Evolutionary conservation across 2,888 invertebrate genomes (phyloP).

Genomic region (Xestia sexstrigata): DNA sequence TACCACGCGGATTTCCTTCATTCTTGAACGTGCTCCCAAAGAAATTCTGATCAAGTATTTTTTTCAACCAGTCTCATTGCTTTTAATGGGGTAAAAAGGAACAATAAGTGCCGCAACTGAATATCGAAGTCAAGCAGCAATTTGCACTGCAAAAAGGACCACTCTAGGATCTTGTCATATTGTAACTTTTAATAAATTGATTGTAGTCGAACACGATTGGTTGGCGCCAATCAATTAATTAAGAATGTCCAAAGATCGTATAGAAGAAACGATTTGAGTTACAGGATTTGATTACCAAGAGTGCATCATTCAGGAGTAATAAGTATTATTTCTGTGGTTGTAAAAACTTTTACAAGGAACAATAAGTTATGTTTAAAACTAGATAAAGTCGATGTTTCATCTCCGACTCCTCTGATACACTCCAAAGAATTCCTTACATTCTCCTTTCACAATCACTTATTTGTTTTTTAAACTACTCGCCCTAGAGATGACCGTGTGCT

Average conservation of each 20-base stretch:
- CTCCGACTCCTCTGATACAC: neutral
- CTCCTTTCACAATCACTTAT: neutral
- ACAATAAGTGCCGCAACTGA: neutral
- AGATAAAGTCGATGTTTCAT: neutral
- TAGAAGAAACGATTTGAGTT: neutral
- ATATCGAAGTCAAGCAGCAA: neutral
- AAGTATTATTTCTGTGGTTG: neutral
- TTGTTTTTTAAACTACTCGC: neutral
- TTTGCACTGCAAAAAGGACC: neutral
- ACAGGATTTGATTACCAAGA: neutral
- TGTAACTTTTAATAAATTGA: neutral
- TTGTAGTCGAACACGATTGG: neutral
- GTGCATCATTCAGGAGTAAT: neutral
- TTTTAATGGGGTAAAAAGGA: neutral
- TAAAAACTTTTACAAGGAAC: no score
- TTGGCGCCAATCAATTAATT: neutral
- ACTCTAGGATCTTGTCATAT: neutral
- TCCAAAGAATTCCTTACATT: neutral
- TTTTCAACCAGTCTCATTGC: neutral
- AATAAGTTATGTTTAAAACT: no score
- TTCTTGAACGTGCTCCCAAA: conserved; percentile 38
- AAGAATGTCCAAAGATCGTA: neutral
- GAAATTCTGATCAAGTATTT: conserved; percentile 15
- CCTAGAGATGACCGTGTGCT: neutral
- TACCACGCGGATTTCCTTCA: conserved; percentile 59